Evolutionary conservation across 2,888 invertebrate genomes (phyloP).

Genomic region (Brachycybe producta): DNA sequence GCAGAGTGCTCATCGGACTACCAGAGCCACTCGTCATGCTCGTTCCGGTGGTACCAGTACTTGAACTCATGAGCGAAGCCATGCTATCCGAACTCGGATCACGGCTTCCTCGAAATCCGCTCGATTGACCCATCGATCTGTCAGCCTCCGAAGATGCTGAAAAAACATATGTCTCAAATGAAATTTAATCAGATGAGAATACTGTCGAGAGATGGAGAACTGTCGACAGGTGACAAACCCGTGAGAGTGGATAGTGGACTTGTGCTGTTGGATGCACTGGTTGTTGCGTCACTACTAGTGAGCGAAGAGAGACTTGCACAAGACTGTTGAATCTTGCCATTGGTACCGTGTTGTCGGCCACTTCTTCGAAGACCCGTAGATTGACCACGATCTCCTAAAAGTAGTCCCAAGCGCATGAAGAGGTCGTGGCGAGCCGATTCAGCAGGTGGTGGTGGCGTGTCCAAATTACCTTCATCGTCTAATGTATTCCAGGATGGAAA

Average conservation of each 20-base stretch:
- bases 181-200: constrained; percentile 8
- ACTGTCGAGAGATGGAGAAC: not conserved
- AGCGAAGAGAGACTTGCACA: constrained; percentile 43
- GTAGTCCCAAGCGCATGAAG: constrained; percentile 67
- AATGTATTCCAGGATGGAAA: constrained; percentile 15
- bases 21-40: constrained; percentile 60
- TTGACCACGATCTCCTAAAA: constrained; percentile 51
- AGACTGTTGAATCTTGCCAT: constrained; percentile 28
- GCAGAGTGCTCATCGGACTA: constrained; percentile 50
- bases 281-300: constrained; percentile 46
- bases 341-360: constrained; percentile 14
- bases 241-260: constrained; percentile 82
- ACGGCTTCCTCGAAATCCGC: constrained; percentile 26
- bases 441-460: constrained; percentile 30
- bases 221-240: constrained; percentile 33
- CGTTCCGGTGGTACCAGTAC: constrained; percentile 31
- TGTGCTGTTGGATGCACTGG: constrained; percentile 60
- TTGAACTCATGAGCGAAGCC: constrained; percentile 57
- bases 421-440: constrained; percentile 56
- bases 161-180: not conserved
- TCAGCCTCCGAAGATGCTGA: constrained; percentile 59
- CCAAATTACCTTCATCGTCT: constrained; percentile 52
- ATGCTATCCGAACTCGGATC: constrained; percentile 50
- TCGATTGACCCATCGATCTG: constrained; percentile 33
- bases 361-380: constrained; percentile 33